Evolutionary conservation across 2,888 invertebrate species (phyloP).

Genomic region (Heliothis peltigera): DNA sequence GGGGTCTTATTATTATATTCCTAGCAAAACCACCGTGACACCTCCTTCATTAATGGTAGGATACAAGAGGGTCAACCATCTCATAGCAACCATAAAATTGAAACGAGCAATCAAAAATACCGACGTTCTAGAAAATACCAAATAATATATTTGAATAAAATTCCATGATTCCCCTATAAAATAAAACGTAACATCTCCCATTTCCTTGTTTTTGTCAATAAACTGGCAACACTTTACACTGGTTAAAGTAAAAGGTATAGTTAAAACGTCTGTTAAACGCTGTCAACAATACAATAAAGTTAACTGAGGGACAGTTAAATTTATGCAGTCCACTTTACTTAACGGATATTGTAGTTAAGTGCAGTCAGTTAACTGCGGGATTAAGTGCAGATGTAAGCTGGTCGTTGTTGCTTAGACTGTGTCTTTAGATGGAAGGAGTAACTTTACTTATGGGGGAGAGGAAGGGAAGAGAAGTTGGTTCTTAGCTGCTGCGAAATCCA

Average conservation of each 20-base stretch:
- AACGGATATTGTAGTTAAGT: conserved; percentile 32
- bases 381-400: conserved; percentile 27
- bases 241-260: conserved; percentile 39
- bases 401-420: conserved; percentile 30
- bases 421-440: neutral
- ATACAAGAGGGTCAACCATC: neutral
- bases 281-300: conserved; percentile 46
- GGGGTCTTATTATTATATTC: too few species aligned
- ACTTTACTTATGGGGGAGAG: neutral
- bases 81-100: neutral
- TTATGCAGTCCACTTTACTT: conserved; percentile 55
- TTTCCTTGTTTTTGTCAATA: conserved; percentile 12
- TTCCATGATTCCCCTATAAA: conserved; percentile 11
- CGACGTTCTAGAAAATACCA: neutral
- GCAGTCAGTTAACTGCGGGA: conserved; percentile 15
- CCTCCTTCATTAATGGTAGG: too few species aligned
- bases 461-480: too few species aligned
- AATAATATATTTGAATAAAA: conserved; percentile 20
- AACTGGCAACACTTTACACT: conserved; percentile 28
- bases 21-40: too few species aligned
- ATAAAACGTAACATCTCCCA: conserved; percentile 20
- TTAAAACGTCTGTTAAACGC: conserved; percentile 49
- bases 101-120: conserved; percentile 1
- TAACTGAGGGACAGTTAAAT: conserved; percentile 39
- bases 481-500: too few species aligned